Evolutionary conservation across 2,888 invertebrate species (phyloP).

Genomic region (Schizotus pectinicornis): DNA sequence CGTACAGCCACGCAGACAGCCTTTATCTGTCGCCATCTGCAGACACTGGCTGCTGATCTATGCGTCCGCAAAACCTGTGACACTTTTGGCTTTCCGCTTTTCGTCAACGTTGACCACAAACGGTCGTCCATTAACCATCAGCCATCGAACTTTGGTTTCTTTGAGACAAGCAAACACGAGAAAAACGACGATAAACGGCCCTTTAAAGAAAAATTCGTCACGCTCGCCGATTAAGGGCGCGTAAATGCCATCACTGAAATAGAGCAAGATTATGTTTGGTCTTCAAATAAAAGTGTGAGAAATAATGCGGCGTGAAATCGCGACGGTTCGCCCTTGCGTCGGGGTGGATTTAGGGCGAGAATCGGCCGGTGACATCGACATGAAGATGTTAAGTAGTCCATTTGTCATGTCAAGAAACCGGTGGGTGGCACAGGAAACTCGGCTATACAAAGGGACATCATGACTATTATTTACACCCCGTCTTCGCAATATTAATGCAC

Average conservation of each 20-base stretch:
- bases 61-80: constrained; percentile 15
- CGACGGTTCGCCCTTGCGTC: neutral
- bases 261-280: constrained; percentile 24
- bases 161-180: neutral
- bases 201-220: constrained; percentile 17
- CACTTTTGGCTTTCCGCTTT: constrained; percentile 20
- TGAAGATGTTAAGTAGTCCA: constrained; percentile 50
- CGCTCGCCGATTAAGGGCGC: constrained; percentile 11
- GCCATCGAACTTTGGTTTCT: constrained; percentile 4
- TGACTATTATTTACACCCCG: constrained; percentile 28
- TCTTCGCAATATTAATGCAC: constrained; percentile 13
- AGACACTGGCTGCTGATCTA: constrained; percentile 15
- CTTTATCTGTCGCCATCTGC: constrained; percentile 49
- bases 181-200: constrained; percentile 14
- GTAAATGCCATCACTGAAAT: constrained; percentile 19
- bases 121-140: constrained; percentile 1
- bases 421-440: constrained; percentile 55
- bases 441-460: constrained; percentile 42
- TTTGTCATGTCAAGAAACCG: constrained; percentile 55
- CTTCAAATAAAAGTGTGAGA: constrained; percentile 28
- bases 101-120: constrained; percentile 24
- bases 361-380: constrained; percentile 32
- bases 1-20: constrained; percentile 43
- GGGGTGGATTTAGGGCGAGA: constrained; percentile 24
- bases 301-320: constrained; percentile 29